A percentile compares a stretch with the other conserved stretches of the same genome.
These are phyloP conservation scores for Ardeotis arabs DNA, from an alignment of 2,113 vertebrate species.

Conservation along the genomic window DNA sequence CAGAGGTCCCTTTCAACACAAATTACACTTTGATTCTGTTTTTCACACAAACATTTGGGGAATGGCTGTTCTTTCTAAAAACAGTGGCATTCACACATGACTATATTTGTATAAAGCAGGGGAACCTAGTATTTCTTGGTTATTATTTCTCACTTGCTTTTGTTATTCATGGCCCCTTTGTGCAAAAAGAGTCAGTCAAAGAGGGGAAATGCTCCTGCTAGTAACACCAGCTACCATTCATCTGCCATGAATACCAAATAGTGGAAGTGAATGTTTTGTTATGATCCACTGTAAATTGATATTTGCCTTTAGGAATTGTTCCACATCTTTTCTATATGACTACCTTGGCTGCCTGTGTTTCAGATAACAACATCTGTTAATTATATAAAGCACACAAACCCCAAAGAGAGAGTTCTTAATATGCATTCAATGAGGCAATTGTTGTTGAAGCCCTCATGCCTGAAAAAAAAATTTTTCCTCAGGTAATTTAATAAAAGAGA, in stretches of 20 bases:
- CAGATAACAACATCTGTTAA: neutral
- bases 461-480: neutral
- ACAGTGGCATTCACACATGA: neutral
- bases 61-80: neutral
- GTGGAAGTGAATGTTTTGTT: neutral
- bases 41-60: neutral
- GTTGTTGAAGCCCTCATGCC: neutral
- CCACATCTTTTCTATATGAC: neutral
- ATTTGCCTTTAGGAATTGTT: neutral
- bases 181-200: neutral
- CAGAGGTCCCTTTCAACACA: neutral
- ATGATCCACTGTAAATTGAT: neutral
- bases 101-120: neutral
- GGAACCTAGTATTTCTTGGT: neutral
- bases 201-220: neutral
- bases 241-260: neutral
- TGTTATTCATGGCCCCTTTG: neutral
- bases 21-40: neutral
- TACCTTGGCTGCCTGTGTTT: neutral
- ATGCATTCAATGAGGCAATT: neutral
- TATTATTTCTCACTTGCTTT: neutral
- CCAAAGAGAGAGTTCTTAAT: neutral
- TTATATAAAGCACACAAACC: neutral
- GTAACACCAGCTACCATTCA: neutral
- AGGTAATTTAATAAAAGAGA: neutral